Evolutionary conservation across 2,113 vertebrate species (phyloP), one percentile per base, ranked within the genome.

Genomic region (Sisor rabdophorus): DNA sequence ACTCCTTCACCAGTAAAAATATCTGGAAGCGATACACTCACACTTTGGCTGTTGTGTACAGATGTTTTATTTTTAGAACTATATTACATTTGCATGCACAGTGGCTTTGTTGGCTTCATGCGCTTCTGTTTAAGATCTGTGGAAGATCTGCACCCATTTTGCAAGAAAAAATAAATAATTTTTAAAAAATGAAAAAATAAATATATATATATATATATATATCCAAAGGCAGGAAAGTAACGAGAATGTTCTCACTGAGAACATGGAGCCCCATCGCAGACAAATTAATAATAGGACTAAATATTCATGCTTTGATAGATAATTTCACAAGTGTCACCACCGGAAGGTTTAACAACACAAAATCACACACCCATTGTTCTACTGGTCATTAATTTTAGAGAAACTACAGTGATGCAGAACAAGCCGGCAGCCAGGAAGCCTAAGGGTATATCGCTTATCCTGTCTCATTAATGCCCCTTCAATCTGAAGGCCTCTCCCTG

Each of bases 61-160:
- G 50, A 11, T 36, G 30, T 71, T 71, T 61, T 36, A 60, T 77
- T 71, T 78, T 50, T 73, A 59, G 54, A 77, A 61, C 63, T 74
- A 64, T 60, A 73, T 36, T 54, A 44, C 40, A 26, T 71, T 40
- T 52, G 55, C 56, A 36, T 64, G 26, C 4, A 20, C 44, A 70
- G 59, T 54, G 52, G 59, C 52, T 28, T 44, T 28, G 47, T 70
- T 73, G 79, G 53, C 55, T 75, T 40, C 52, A 4, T 44, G 44
- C 40, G 44, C 67, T 77, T 67, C 50, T 56, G 60, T 55, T 24
- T 71, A 55, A 77, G 61, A 54, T 22, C 53, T 24, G n/a, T n/a
- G 22, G 12, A n/a, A 36, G 50, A 11, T 44, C 44, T 64, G 24
- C 40, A 56, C 59, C 73, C 67, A 32, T 53, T 67, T 28, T 63